Evolutionary conservation across 1,140 invertebrate species (phyloP).

Genomic region (Orussus abietinus): DNA sequence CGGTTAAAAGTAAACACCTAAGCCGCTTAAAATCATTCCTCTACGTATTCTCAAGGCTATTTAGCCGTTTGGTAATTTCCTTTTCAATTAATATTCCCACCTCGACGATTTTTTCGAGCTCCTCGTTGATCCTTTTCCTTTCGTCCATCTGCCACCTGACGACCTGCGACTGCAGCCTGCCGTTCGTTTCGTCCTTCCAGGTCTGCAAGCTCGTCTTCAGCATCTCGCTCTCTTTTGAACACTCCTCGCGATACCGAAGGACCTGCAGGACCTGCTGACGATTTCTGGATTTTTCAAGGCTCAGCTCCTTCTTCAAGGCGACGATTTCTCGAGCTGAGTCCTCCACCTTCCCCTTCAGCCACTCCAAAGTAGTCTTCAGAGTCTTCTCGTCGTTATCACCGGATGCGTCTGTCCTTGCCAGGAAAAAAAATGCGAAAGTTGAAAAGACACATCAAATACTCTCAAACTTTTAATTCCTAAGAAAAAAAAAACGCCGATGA

Average conservation of each 20-base stretch:
- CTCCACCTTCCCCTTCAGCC: conserved; percentile 18
- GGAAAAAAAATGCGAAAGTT: no score
- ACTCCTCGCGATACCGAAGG: conserved; percentile 9
- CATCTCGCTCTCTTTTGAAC: conserved; percentile 9
- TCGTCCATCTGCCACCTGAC: conserved; percentile 20
- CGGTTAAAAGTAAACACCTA: no score
- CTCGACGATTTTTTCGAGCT: no score
- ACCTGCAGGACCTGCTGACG: conserved; percentile 7
- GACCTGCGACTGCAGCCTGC: conserved; percentile 18
- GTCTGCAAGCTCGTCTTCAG: conserved; percentile 17
- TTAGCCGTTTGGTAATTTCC: no score
- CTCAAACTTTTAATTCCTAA: no score
- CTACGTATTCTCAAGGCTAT: no score
- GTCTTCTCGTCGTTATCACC: conserved; percentile 26
- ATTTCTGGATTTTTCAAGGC: conserved; percentile 15
- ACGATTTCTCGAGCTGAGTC: conserved; percentile 19
- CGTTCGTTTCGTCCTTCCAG: conserved; percentile 21
- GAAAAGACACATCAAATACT: no score
- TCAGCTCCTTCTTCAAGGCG: conserved; percentile 18
- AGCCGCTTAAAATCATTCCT: no score
- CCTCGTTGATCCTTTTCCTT: conserved; percentile 15
- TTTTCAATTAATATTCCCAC: no score
- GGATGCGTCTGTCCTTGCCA: conserved; percentile 24
- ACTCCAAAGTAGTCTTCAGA: conserved; percentile 20
- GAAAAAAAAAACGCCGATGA: no score